Conservation (phyloP, 1,140 invertebrate species). For the Saccostrea echinata region DNA sequence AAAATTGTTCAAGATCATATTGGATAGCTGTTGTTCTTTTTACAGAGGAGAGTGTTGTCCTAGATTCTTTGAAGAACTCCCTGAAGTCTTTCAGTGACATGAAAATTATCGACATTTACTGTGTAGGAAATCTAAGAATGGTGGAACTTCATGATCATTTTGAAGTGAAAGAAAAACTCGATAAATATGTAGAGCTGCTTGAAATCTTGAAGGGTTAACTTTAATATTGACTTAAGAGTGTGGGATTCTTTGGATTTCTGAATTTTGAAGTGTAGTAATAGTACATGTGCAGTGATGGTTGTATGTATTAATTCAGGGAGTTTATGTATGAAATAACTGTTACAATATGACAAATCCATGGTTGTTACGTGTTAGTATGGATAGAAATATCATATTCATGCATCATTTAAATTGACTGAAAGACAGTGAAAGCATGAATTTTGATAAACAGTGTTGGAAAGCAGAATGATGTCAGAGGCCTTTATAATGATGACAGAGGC, state of each 20-base stretch:
- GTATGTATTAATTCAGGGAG: not conserved
- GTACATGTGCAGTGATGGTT: not conserved
- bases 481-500: no score
- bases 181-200: conserved; percentile 63
- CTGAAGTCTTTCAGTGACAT: conserved; percentile 88
- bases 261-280: not conserved
- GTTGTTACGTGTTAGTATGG: not conserved
- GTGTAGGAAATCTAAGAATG: conserved; percentile 63
- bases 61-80: conserved; percentile 90
- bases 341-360: not conserved
- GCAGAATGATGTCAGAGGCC: no score
- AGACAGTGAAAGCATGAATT: no score
- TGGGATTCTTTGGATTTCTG: not conserved
- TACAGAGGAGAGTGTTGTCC: conserved; percentile 89
- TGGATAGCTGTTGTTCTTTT: not conserved
- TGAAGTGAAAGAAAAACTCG: conserved; percentile 57
- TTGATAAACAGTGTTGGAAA: no score
- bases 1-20: not conserved
- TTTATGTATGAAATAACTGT: not conserved
- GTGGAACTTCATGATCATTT: conserved; percentile 60
- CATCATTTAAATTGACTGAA: no score
- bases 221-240: not conserved
- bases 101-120: conserved; percentile 87
- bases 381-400: no score
- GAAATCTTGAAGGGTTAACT: conserved; percentile 57